phyloP scores from a whole-genome alignment of 2,113 vertebrate genomes.

The Mormyrus lacerda region DNA sequence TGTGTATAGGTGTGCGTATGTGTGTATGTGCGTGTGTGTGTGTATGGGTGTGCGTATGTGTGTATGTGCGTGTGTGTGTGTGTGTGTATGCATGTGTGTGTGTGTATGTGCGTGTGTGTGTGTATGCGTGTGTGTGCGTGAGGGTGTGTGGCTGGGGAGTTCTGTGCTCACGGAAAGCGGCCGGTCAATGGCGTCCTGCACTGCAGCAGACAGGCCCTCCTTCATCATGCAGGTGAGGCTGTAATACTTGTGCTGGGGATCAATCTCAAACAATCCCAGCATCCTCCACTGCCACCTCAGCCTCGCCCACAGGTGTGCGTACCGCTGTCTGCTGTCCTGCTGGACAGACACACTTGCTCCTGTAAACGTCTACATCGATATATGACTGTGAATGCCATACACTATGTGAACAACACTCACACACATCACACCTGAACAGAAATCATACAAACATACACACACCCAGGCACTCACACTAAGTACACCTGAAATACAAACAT shows the following conservation, averaged over 20 bases:
- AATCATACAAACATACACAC: not conserved
- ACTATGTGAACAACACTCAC: not conserved
- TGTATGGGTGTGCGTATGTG: fast-evolving
- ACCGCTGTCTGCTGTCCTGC: conserved; percentile 15
- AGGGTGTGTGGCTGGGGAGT: not conserved
- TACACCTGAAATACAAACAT: not conserved
- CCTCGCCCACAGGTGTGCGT: conserved; percentile 49
- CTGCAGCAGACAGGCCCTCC: conserved; percentile 66
- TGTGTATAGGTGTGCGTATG: fast-evolving
- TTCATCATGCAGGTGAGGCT: conserved; percentile 73
- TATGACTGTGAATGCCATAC: not conserved
- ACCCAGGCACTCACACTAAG: not conserved
- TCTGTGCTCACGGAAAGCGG: conserved; percentile 56
- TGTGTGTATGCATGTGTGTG: not conserved
- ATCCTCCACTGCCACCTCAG: conserved; percentile 69
- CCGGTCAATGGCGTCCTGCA: conserved; percentile 57
- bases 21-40: fast-evolving
- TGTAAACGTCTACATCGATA: not conserved
- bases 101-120: not conserved
- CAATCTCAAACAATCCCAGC: conserved; percentile 79
- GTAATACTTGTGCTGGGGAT: conserved; percentile 69
- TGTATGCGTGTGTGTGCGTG: not conserved
- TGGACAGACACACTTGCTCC: conserved; percentile 16
- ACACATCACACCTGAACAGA: not conserved
- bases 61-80: too few species aligned